Evolutionary conservation across 2,888 invertebrate genomes (phyloP).

Genomic region (Idaea dimidiata): DNA sequence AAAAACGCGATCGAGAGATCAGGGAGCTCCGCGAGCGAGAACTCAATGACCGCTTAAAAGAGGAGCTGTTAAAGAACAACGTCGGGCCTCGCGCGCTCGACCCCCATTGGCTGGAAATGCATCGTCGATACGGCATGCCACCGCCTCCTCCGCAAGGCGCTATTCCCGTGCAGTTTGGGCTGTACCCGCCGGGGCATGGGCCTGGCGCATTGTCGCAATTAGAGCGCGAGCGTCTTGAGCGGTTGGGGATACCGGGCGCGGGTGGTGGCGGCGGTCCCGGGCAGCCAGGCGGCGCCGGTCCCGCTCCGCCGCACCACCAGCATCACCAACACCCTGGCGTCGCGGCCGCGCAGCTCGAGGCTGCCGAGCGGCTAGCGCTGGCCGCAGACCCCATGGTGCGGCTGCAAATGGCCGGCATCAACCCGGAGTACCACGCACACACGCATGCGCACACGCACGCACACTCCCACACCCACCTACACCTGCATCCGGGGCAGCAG

Average conservation of each 20-base stretch:
- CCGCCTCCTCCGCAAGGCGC: slow-evolving; percentile 84
- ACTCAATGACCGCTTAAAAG: slow-evolving; percentile 91
- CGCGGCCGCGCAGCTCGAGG: slow-evolving; percentile 84
- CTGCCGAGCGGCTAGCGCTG: slow-evolving; percentile 89
- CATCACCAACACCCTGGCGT: slow-evolving; percentile 78
- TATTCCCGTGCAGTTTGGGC: slow-evolving; percentile 86
- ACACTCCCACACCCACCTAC: slow-evolving; percentile 93
- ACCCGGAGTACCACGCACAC: slow-evolving; percentile 94
- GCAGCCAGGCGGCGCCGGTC: slow-evolving; percentile 78
- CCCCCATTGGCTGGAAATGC: slow-evolving; percentile 94
- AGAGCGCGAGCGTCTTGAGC: slow-evolving; percentile 92
- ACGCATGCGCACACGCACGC: slow-evolving; percentile 95
- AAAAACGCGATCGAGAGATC: slow-evolving; percentile 88
- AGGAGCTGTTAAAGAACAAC: slow-evolving; percentile 90
- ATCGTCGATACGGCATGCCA: slow-evolving; percentile 86
- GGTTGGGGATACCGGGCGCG: slow-evolving; percentile 88
- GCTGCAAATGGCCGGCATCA: slow-evolving; percentile 95
- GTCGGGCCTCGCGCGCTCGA: slow-evolving; percentile 85
- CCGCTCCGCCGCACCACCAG: slow-evolving; percentile 70
- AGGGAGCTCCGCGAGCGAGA: slow-evolving; percentile 89
- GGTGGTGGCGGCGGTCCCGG: slow-evolving; percentile 71
- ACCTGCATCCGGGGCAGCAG: slow-evolving; percentile 88
- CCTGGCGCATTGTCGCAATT: slow-evolving; percentile 87
- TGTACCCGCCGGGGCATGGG: slow-evolving; percentile 88
- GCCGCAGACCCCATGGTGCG: slow-evolving; percentile 96